These are phyloP conservation scores for Lamprotornis superbus DNA, from an alignment of 2,113 vertebrate species.

Conservation along the genomic window DNA sequence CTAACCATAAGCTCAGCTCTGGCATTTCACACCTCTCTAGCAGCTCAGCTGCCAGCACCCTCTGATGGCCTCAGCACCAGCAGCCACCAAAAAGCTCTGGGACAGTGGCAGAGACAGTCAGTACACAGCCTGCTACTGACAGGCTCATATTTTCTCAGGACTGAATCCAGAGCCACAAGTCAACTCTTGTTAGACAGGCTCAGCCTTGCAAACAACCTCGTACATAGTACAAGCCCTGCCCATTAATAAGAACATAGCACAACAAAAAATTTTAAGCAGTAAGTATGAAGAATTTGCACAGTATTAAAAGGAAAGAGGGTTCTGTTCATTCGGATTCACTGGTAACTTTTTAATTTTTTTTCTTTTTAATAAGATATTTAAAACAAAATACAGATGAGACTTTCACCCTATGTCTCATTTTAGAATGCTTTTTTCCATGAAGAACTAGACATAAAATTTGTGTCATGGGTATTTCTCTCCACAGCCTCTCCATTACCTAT, in stretches of 20 bases:
- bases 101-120: neutral
- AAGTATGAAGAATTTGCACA: neutral
- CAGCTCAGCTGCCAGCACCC: neutral
- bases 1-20: neutral
- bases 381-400: neutral
- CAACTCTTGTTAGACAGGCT: neutral
- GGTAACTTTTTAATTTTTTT: neutral
- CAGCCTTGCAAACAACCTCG: neutral
- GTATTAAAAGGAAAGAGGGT: neutral
- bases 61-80: rapidly evolving
- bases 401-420: neutral
- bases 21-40: neutral
- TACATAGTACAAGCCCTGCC: rapidly evolving
- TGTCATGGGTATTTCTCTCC: neutral
- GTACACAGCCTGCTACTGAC: neutral
- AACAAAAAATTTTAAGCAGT: neutral
- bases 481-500: neutral
- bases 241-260: neutral
- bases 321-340: neutral
- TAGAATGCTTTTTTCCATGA: neutral
- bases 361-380: neutral
- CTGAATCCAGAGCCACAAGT: neutral
- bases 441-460: neutral
- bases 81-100: neutral
- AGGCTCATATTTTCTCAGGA: neutral